These are phyloP conservation scores for Sylvilagus bachmani DNA, from an alignment of 2,113 vertebrate genomes.

Conservation along the genomic window DNA sequence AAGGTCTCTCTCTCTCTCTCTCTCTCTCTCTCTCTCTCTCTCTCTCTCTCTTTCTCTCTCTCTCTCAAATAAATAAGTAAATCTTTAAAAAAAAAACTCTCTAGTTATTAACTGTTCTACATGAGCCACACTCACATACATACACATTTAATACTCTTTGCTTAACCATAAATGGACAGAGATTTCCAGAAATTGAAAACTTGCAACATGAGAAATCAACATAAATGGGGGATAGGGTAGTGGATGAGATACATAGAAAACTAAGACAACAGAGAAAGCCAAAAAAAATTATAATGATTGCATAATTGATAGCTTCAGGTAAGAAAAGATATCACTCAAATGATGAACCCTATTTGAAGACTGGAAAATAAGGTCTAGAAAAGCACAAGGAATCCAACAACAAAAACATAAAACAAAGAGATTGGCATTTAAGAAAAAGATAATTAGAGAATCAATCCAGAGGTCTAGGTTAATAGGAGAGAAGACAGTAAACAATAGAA, in stretches of 20 bases:
- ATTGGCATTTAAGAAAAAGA: neutral
- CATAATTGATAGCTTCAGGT: neutral
- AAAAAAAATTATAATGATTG: neutral
- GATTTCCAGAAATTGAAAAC: neutral
- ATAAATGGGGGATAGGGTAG: neutral
- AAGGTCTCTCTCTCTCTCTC: no score
- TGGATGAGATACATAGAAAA: neutral
- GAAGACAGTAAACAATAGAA: neutral
- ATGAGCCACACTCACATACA: neutral
- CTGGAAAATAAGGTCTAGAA: neutral
- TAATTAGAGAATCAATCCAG: constrained; percentile 27
- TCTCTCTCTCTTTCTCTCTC: no score
- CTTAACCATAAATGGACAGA: constrained; percentile 4
- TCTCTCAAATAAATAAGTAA: no score
- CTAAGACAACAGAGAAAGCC: neutral
- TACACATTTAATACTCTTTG: neutral
- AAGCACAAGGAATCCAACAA: neutral
- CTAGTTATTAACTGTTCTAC: neutral
- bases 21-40: no score
- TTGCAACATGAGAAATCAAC: neutral
- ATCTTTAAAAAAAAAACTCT: neutral
- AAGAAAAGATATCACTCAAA: neutral
- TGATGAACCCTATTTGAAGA: neutral
- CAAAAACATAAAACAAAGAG: neutral
- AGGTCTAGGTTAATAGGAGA: neutral